Percentiles rank a stretch among this genome's conserved stretches.
Conservation (phyloP, 2,888 invertebrate genomes). For the Rhabditoides inermis region DNA sequence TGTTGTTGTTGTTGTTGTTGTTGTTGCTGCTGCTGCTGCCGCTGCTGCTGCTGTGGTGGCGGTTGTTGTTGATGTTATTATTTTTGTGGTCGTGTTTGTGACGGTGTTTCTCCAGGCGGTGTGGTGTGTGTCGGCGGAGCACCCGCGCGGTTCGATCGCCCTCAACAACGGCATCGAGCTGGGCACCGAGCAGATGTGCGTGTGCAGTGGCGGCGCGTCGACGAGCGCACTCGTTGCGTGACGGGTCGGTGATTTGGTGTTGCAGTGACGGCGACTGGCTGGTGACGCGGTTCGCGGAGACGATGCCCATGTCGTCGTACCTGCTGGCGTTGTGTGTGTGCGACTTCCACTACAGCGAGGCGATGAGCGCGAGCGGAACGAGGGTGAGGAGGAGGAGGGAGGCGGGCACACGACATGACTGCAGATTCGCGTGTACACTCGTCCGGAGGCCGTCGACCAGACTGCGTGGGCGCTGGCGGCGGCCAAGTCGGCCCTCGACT, state of each 20-base stretch:
- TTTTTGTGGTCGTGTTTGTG: no score
- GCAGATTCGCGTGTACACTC: slow-evolving; percentile 58
- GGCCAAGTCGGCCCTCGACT: slow-evolving; percentile 56
- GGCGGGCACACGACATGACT: slow-evolving; percentile 8
- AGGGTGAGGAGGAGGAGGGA: slow-evolving; percentile 63
- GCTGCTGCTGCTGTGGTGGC: no score
- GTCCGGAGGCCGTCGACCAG: slow-evolving; percentile 64
- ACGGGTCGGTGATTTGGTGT: neutral
- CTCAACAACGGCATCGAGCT: slow-evolving; percentile 13
- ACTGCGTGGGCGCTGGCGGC: slow-evolving; percentile 62
- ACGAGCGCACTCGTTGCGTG: neutral
- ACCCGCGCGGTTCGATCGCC: slow-evolving; percentile 16
- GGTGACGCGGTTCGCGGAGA: slow-evolving; percentile 61
- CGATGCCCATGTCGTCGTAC: slow-evolving; percentile 73
- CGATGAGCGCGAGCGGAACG: slow-evolving; percentile 62
- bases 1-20: no score
- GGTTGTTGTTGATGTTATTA: no score
- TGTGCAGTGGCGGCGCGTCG: neutral
- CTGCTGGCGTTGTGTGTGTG: slow-evolving; percentile 78
- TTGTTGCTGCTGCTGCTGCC: no score
- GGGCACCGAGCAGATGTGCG: neutral
- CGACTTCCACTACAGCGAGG: slow-evolving; percentile 66
- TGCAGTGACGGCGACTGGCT: slow-evolving; percentile 57
- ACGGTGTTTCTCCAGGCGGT: slow-evolving; percentile 15
- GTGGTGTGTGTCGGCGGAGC: slow-evolving; percentile 17